Base-by-base conservation (phyloP, 2,888 invertebrate genomes). In the Aromia moschata region DNA sequence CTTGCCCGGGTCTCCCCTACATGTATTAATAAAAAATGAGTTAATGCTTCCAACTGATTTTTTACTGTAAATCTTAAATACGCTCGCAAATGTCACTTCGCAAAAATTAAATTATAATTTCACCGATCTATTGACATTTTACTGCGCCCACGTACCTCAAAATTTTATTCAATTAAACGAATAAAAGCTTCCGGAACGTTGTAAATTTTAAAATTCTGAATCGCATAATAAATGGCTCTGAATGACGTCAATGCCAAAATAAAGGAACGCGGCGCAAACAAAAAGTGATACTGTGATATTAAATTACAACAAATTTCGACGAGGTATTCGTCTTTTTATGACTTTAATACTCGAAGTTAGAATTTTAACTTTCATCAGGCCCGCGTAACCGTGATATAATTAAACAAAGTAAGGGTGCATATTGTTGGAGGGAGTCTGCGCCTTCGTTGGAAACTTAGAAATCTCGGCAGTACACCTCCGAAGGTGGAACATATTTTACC, bases 381-480 rank as follows among this genome's bases (percentile, higher is more conserved):
- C 20, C 14, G 15, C 38, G n/a, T 9, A 38, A 33, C 25, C 36
- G 12, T 20, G 30, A 25, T 9, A 20, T 49, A 49, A 49, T 49
- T 49, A 49, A 38, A 49, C 25, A 14, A n/a, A 37, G 18, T 25
- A 49, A 49, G 14, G 17, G 12, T 17, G 18, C 3, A 47, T 38
- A 38, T 38, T 49, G 20, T 38, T 11, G 15, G 20, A 30, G 36
- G 9, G 25, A 37, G 0, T 1, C 9, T 25, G 41, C 16, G 17
- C 38, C 17, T 52, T 20, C 30, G 12, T 11, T 25, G 17, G 37
- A 11, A 31, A 49, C 40, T 40, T 25, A 15, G 20, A 51, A 51
- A 14, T 30, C 20, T 7, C 37, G 1, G 30, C 11, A 15, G 15
- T 51, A 18, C 11, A 25, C 30, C 5, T 2, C 9, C 14, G 15